A percentile compares a stretch with the other conserved stretches of the same genome.
phyloP scores from a whole-genome alignment of 2,113 vertebrate genomes.

The Pseudorasbora parva region DNA sequence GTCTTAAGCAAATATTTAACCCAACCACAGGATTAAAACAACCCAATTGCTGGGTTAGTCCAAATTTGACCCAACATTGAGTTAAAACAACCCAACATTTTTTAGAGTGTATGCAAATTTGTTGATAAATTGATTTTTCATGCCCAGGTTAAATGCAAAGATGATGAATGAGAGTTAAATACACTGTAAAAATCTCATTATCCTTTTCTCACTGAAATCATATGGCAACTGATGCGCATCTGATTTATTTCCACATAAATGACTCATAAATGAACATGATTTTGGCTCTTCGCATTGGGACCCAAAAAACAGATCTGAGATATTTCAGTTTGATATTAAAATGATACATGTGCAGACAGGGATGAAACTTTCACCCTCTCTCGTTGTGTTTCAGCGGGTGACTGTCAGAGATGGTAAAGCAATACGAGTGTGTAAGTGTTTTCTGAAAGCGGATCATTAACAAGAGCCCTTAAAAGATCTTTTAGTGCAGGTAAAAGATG shows the following conservation, averaged over 20 bases:
- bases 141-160: not conserved
- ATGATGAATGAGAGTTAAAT: not conserved
- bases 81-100: too few species aligned
- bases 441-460: slow-evolving; percentile 27
- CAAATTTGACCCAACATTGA: too few species aligned
- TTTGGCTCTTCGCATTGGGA: not conserved
- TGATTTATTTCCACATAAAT: not conserved
- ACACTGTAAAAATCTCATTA: not conserved
- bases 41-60: too few species aligned
- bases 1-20: too few species aligned
- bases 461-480: slow-evolving; percentile 25
- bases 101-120: too few species aligned
- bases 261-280: not conserved
- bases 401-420: slow-evolving; percentile 11
- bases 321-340: not conserved
- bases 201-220: not conserved
- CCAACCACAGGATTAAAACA: too few species aligned
- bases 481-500: slow-evolving; percentile 32
- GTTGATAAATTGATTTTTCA: too few species aligned
- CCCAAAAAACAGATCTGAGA: not conserved
- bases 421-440: slow-evolving; percentile 29
- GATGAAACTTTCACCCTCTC: slow-evolving; percentile 12
- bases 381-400: not conserved
- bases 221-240: not conserved
- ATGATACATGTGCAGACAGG: not conserved